Base-by-base conservation (phyloP, 2,888 invertebrate species). In the Rutpela maculata region DNA sequence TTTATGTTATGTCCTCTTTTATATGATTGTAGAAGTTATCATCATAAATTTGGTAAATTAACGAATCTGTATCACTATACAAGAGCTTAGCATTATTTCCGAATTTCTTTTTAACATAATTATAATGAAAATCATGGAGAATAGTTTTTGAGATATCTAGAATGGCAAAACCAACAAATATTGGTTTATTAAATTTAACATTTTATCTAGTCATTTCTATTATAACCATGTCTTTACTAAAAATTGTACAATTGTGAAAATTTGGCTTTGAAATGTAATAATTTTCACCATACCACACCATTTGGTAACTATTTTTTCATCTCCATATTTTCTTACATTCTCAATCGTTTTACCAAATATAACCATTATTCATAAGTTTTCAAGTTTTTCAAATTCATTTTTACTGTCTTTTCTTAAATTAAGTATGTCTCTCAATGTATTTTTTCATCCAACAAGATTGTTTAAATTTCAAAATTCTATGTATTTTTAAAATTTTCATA, bases 111-210 rank as follows among this genome's bases (percentile, higher is more conserved):
- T 4, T 3, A 26, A 26, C 22, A 26, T 26, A 83, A 57, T 77
- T 76, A 71, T 81, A 84, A 66, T 81, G 81, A 74, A 83, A 84
- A 43, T 84, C 74, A 70, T 84, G 82, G 10, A 82, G 35, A 22
- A 70, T 77, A 26, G 75, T 78, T 73, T 84, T 84, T n/a, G 84
- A 80, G 19, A 84, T 70, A 22, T 84, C 83, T 60, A 84, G 76
- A 57, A 84, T 79, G n/a, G 77, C n/a, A 65, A 83, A 68, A n/a
- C 84, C 84, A 0, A 80, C 75, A 71, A 83, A 83, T n/a, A 83
- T 82, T 0, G 83, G 84, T 70, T 84, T 84, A 60, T 80, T 80
- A 19, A 80, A 80, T 35, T 66, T 59, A 18, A 82, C 70, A 60
- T 80, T 71, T 26, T 77, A 18, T 65, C 71, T 74, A 17, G 65